Evolutionary conservation across 2,888 invertebrate species (phyloP).

Genomic region (Malthinus seriepunctatus): DNA sequence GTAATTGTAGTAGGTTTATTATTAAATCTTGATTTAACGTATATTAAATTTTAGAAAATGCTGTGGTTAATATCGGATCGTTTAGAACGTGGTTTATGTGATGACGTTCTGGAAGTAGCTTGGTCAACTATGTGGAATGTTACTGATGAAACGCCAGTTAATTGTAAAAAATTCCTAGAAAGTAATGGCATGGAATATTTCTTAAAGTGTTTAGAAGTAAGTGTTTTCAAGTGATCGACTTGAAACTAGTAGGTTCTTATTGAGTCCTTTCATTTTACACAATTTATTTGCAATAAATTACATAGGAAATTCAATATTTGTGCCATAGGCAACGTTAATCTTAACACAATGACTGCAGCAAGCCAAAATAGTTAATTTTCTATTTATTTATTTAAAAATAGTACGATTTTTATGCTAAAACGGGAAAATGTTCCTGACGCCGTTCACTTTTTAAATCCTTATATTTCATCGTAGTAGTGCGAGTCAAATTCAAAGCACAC

Average conservation of each 20-base stretch:
- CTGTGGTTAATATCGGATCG: conserved; percentile 83
- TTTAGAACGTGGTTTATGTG: conserved; percentile 75
- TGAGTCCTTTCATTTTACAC: conserved; percentile 18
- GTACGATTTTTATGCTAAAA: too few species aligned
- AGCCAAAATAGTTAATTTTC: too few species aligned
- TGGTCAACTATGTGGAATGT: conserved; percentile 99
- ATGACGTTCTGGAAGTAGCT: conserved; percentile 95
- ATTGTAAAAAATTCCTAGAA: conserved; percentile 89
- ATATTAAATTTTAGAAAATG: conserved; percentile 68
- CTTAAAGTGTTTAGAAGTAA: conserved; percentile 82
- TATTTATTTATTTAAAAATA: too few species aligned
- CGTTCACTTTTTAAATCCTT: too few species aligned
- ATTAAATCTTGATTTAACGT: not conserved
- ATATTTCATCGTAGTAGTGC: too few species aligned
- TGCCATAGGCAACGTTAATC: too few species aligned
- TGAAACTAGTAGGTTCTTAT: too few species aligned
- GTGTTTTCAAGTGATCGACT: conserved; percentile 37
- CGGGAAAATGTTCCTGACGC: too few species aligned
- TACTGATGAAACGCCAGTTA: conserved; percentile 93
- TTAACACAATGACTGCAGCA: too few species aligned
- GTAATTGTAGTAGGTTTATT: conserved; percentile 56
- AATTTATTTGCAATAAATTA: not conserved
- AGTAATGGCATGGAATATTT: conserved; percentile 90
- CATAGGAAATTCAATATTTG: too few species aligned
- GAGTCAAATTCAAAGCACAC: too few species aligned